Evolutionary conservation across 2,888 invertebrate species (phyloP), one percentile per base, ranked within the genome.

Genomic region (Hirtodrosophila confusa): DNA sequence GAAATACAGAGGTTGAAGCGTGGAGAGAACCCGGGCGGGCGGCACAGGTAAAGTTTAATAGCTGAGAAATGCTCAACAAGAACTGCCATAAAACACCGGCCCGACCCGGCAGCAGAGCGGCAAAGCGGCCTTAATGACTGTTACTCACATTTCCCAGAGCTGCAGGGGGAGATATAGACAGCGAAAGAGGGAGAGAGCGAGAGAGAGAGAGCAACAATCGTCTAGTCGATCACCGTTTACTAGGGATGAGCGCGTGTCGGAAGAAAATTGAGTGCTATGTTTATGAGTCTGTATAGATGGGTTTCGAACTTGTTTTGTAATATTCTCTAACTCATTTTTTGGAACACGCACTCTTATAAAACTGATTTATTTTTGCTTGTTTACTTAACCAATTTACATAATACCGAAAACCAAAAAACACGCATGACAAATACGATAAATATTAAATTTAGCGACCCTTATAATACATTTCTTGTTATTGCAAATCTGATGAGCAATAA

Each of bases 71-170:
- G 63, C 71, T 64, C 61, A 64, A 50, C 39, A 39, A 55, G 56
- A 76, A 55, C 55, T 50, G 51, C 45, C 73, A 78, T 69, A 69
- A 78, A 84, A 78, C 80, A 83, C 80, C 78, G 78, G 75, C 56
- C 40, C 60, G 57, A 27, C 56, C 49, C 57, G 53, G 24, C 55
- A 55, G 12, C 64, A 29, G 69, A 71, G 75, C 80, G 67, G 57
- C 76, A 75, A 78, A 78, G 63, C 72, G 69, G 56, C 80, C 73
- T 66, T 86, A 86, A 83, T 86, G 86, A 86, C 82, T 67, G 66
- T 62, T 55, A 66, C 58, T 50, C 49, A 29, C 56, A 35, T 44
- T 64, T 29, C 33, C 64, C 48, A 53, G 24, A 51, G 33, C 24
- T 44, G 39, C 29, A 45, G 12, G 23, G 27, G 23, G 17, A 56